phyloP scores from a whole-genome alignment of 1,140 invertebrate species.

The Acyrthosiphon pisum region DNA sequence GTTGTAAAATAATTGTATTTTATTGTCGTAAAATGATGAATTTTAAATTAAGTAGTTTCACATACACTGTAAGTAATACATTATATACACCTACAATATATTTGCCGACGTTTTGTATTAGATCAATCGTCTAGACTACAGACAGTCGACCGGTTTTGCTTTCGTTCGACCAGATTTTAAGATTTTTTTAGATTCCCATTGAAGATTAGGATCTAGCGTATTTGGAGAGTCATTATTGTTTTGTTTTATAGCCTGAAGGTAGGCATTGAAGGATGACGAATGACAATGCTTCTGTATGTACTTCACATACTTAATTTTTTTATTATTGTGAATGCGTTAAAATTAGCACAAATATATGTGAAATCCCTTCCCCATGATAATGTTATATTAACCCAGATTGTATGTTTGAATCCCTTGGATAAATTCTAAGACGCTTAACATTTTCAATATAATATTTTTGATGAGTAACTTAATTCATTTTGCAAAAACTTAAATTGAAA shows the following conservation, averaged over 20 bases:
- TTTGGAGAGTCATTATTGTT: slow-evolving; percentile 23
- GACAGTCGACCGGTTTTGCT: slow-evolving; percentile 52
- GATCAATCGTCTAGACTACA: slow-evolving; percentile 46
- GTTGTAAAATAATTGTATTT: slow-evolving; percentile 21
- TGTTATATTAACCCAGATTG: not conserved
- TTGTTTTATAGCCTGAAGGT: slow-evolving; percentile 20
- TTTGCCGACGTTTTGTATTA: slow-evolving; percentile 22
- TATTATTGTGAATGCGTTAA: not conserved
- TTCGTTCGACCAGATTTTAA: slow-evolving; percentile 42
- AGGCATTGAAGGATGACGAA: not conserved
- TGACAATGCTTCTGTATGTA: not conserved
- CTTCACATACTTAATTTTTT: not conserved
- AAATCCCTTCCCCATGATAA: not conserved
- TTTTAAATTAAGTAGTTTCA: not conserved
- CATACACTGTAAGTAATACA: slow-evolving; percentile 11
- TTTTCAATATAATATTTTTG: not conserved
- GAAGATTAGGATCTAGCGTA: slow-evolving; percentile 47
- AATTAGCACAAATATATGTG: not conserved
- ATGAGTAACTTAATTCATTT: not conserved
- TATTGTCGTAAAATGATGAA: not conserved
- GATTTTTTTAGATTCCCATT: slow-evolving; percentile 1
- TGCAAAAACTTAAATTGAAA: not conserved
- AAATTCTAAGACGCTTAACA: not conserved
- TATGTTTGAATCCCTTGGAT: not conserved
- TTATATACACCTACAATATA: not conserved